phyloP scores from a whole-genome alignment of 2,797 vertebrate genomes.

The Sebastes taczanowskii region DNA sequence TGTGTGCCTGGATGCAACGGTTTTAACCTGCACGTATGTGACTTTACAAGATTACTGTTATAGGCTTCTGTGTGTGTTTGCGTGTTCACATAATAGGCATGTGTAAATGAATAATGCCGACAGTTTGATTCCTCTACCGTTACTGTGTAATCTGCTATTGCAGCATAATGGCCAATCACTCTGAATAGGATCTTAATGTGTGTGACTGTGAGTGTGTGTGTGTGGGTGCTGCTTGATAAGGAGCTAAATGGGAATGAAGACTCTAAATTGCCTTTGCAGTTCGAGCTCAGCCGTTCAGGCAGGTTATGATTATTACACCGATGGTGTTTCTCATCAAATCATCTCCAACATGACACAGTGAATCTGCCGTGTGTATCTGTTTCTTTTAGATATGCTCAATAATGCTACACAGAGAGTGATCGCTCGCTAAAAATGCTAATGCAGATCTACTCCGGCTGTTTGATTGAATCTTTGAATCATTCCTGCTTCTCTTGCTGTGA shows the following conservation, averaged over 20 bases:
- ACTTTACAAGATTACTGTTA: neutral
- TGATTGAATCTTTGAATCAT: neutral
- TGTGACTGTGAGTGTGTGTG: neutral
- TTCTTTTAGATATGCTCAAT: slow-evolving; percentile 17
- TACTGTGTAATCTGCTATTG: slow-evolving; percentile 60
- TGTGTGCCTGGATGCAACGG: neutral
- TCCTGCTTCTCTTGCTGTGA: neutral
- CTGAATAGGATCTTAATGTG: slow-evolving; percentile 51
- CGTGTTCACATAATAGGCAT: slow-evolving; percentile 27
- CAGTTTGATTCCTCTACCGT: slow-evolving; percentile 62
- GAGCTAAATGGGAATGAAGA: slow-evolving; percentile 58
- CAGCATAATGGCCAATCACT: slow-evolving; percentile 62
- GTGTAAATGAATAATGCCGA: slow-evolving; percentile 58
- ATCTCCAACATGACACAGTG: slow-evolving; percentile 24
- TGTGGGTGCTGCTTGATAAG: slow-evolving; percentile 43
- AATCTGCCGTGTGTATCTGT: slow-evolving; percentile 14
- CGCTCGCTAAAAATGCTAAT: neutral
- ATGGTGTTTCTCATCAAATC: slow-evolving; percentile 47
- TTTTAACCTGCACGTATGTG: neutral
- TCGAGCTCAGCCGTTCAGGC: slow-evolving; percentile 42
- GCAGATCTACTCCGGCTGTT: neutral
- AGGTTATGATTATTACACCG: slow-evolving; percentile 55
- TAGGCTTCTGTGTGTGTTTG: neutral
- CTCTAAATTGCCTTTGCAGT: slow-evolving; percentile 61
- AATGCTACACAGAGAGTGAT: slow-evolving; percentile 1